A percentile compares a stretch with the other conserved stretches of the same genome.
Evolutionary conservation across 2,113 vertebrate genomes (phyloP).

Genomic region (Callopanchax toddi): DNA sequence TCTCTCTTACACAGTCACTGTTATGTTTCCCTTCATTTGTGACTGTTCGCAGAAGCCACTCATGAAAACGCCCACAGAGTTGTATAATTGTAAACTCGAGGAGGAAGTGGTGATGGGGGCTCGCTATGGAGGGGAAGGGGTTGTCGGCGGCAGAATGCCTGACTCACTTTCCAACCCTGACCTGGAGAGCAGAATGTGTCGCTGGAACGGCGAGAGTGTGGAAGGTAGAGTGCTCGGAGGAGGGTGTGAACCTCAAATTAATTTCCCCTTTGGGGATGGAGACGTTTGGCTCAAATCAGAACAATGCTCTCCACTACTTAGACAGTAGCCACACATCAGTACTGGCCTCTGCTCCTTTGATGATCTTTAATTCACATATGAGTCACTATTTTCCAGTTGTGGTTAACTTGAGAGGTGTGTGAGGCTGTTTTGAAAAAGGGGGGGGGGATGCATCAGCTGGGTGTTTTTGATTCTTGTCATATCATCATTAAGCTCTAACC

Average conservation of each 20-base stretch:
- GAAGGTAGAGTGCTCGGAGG: not conserved
- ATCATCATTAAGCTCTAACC: constrained; percentile 3
- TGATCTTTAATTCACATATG: constrained; percentile 1
- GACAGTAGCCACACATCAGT: too few species aligned
- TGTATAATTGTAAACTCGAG: constrained; percentile 67
- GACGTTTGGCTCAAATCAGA: not conserved
- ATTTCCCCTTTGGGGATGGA: constrained; percentile 10
- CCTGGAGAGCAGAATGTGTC: constrained; percentile 8
- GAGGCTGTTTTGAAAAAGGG: not conserved
- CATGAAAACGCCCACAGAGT: constrained; percentile 64
- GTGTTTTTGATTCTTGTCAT: constrained; percentile 31
- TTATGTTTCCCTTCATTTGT: constrained; percentile 48
- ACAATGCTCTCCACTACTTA: too few species aligned
- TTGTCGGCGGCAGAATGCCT: constrained; percentile 44
- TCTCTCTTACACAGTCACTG: constrained; percentile 9
- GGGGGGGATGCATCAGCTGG: constrained; percentile 16
- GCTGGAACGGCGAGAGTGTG: not conserved
- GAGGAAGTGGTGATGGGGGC: constrained; percentile 70
- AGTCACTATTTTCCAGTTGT: constrained; percentile 54
- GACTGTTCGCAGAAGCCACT: constrained; percentile 64
- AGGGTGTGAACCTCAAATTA: constrained; percentile 11
- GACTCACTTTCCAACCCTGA: constrained; percentile 74
- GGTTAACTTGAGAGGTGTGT: constrained; percentile 28
- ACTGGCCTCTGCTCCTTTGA: not conserved
- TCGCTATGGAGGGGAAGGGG: constrained; percentile 6